Base-by-base conservation (phyloP, 2,888 invertebrate genomes). In the Lissonota sp. region DNA sequence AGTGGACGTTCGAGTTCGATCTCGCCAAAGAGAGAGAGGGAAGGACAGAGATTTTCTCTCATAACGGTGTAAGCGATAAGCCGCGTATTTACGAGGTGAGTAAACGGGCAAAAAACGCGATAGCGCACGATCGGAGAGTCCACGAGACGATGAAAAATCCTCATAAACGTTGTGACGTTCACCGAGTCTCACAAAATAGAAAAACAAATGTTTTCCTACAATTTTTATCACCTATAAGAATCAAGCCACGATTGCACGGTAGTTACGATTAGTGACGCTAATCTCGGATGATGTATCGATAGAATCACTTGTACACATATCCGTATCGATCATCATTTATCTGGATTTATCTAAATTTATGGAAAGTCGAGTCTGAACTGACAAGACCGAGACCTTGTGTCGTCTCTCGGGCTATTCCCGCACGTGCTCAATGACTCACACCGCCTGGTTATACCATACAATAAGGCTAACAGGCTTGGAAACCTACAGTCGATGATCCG, bases 391-490 rank as follows among this genome's bases (percentile, higher is more conserved):
- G 70, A 77, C 71, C 71, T 71, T 77, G 64, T 51, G 12, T 66
- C 57, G 71, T 39, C 69, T 57, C 70, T 14, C 42, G 42, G 16
- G 70, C 51, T 40, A 40, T 14, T 42, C 57, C 42, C 64, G 71
- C 77, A 77, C 77, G 77, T 77, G 71, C 58, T 66, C 57, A 71
- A 58, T 77, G 77, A 77, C 77, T 77, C 77, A 77, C 58, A 46
- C 37, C 14, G 14, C 42, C 7, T 42, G 8, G 71, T 14, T 46
- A 26, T 26, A 42, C 44, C 42, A 42, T 69, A 39, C 26, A 26
- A 26, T 26, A 46, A 46, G 53, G 39, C 26, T 58, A 26, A 7
- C 37, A 58, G 58, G 44, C 73, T 66, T 55, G 12, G 55, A 63
- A 44, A 51, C 12, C n/a, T 12, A 44, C 14, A 6, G 53, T 53